These are phyloP conservation scores for Radopholus similis DNA, from an alignment of 1,140 invertebrate species.

Conservation along the genomic window DNA sequence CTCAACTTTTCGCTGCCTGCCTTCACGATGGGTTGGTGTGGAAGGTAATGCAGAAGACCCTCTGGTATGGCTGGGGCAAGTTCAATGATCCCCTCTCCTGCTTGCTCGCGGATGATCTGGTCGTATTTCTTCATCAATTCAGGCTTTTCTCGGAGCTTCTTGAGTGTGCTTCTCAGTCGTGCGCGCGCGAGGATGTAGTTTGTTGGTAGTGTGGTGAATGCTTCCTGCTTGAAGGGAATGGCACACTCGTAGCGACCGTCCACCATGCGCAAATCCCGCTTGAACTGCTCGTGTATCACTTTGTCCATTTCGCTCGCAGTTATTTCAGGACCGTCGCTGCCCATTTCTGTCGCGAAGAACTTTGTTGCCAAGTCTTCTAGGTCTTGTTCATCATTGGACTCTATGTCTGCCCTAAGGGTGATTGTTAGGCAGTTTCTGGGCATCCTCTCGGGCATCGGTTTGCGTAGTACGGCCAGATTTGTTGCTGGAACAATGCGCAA, in stretches of 20 bases:
- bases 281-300: neutral
- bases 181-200: neutral
- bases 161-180: neutral
- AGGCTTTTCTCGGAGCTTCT: neutral
- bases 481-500: too few relatives aligned
- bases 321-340: too few relatives aligned
- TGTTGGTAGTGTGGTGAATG: slow-evolving; percentile 1
- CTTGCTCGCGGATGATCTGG: slow-evolving; percentile 3
- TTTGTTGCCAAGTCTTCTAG: neutral
- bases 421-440: too few relatives aligned
- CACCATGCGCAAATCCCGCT: neutral
- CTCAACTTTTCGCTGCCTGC: neutral
- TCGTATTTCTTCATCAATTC: slow-evolving; percentile 21
- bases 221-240: slow-evolving; percentile 9
- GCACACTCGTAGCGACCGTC: slow-evolving; percentile 13
- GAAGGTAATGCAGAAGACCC: slow-evolving; percentile 9
- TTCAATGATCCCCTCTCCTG: slow-evolving; percentile 15
- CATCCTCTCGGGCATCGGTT: too few relatives aligned
- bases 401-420: too few relatives aligned
- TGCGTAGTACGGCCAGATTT: too few relatives aligned
- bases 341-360: neutral
- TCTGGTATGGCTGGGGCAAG: neutral
- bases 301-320: neutral
- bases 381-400: neutral
- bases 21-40: neutral